Percentiles rank a stretch among this genome's conserved stretches.
Evolutionary conservation across 2,888 invertebrate genomes (phyloP).

Genomic region (Plagodis dolabraria): DNA sequence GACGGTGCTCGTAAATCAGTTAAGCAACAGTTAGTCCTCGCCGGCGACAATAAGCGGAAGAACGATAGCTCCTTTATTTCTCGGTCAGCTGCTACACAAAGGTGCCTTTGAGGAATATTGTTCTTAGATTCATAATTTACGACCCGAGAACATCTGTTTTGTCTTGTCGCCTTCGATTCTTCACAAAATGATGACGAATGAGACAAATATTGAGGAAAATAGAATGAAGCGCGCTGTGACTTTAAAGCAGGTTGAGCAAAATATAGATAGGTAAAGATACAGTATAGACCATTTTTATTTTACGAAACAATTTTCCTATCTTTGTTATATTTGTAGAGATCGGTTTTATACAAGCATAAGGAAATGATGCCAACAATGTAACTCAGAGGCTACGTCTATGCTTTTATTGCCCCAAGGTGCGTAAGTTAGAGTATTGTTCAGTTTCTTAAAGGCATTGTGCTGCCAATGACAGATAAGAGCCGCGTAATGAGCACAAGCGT

Average conservation of each 20-base stretch:
- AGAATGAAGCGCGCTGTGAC: background rate
- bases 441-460: slow-evolving; percentile 63
- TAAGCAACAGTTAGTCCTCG: slow-evolving; percentile 56
- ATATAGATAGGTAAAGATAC: too few species aligned
- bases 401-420: slow-evolving; percentile 57
- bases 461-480: slow-evolving; percentile 80
- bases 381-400: slow-evolving; percentile 38
- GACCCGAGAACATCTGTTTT: slow-evolving; percentile 47
- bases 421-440: slow-evolving; percentile 67
- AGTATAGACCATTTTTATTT: too few species aligned
- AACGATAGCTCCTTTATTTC: slow-evolving; percentile 42
- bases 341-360: slow-evolving; percentile 2
- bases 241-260: too few species aligned
- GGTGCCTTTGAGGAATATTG: slow-evolving; percentile 39
- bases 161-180: slow-evolving; percentile 35
- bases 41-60: slow-evolving; percentile 54
- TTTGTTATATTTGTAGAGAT: background rate
- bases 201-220: slow-evolving; percentile 32
- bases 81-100: slow-evolving; percentile 52
- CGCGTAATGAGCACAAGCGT: slow-evolving; percentile 65
- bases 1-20: slow-evolving; percentile 72
- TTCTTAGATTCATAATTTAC: slow-evolving; percentile 49
- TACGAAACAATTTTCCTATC: too few species aligned
- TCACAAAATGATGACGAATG: slow-evolving; percentile 26
- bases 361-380: slow-evolving; percentile 10